Evolutionary conservation across 1,140 invertebrate genomes (phyloP).

Genomic region (Hyphantria cunea): DNA sequence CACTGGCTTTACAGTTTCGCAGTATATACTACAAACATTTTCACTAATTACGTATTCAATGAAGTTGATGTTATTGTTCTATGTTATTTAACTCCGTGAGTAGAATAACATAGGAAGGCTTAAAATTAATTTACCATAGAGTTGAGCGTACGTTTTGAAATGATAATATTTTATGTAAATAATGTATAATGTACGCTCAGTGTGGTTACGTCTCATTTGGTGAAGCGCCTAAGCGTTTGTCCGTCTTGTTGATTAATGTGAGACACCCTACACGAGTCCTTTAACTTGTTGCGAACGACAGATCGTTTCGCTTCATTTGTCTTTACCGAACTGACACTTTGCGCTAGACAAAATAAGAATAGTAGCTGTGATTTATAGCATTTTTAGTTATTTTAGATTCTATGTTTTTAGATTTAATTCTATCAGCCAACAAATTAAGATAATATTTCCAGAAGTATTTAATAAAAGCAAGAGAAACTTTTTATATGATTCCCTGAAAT

Average conservation of each 20-base stretch:
- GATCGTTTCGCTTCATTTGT: conserved; percentile 52
- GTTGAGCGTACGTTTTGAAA: conserved; percentile 4
- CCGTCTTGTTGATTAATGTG: conserved; percentile 66
- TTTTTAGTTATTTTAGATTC: conserved; percentile 23
- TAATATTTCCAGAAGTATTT: not conserved
- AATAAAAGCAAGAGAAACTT: not conserved
- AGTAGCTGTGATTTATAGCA: conserved; percentile 35
- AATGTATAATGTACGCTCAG: not conserved
- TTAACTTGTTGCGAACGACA: conserved; percentile 66
- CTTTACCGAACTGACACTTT: conserved; percentile 43
- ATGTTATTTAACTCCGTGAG: not conserved
- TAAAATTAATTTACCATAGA: conserved; percentile 12
- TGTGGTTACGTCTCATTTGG: conserved; percentile 32
- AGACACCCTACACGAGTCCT: conserved; percentile 46
- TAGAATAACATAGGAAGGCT: not conserved
- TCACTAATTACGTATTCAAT: not conserved
- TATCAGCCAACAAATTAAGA: not conserved
- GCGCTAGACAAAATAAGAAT: conserved; percentile 31
- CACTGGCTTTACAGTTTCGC: not conserved
- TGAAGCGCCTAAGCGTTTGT: conserved; percentile 36
- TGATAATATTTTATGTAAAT: conserved; percentile 9
- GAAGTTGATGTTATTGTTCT: not conserved
- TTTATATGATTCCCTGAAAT: no score
- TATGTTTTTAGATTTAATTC: no score
- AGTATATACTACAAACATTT: not conserved